Percentiles rank a stretch among this genome's conserved stretches.
These are phyloP conservation scores for Papilio polytes DNA, from an alignment of 1,140 invertebrate genomes.

Conservation along the genomic window DNA sequence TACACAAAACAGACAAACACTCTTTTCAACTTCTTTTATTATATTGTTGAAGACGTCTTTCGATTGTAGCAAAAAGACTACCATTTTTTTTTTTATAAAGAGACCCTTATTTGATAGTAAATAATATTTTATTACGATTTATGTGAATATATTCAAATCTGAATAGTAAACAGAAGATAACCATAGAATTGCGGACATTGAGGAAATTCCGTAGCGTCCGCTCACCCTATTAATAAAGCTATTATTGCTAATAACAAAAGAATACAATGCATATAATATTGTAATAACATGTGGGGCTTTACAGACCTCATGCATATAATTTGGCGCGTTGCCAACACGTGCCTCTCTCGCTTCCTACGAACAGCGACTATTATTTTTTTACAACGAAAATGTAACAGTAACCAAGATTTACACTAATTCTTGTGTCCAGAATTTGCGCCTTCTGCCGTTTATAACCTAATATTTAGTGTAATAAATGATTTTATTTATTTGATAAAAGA, in stretches of 20 bases:
- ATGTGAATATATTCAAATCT: not conserved
- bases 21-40: no score
- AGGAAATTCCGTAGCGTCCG: not conserved
- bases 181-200: not conserved
- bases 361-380: not conserved
- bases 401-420: not conserved
- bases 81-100: no score
- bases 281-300: not conserved
- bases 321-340: not conserved
- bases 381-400: constrained; percentile 6
- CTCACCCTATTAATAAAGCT: not conserved
- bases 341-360: not conserved
- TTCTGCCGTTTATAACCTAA: not conserved
- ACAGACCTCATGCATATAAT: not conserved
- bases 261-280: not conserved
- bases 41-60: no score
- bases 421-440: not conserved
- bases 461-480: no score
- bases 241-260: constrained; percentile 4
- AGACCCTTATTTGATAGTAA: no score
- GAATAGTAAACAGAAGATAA: not conserved
- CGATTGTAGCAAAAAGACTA: no score
- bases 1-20: no score
- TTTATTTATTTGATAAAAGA: no score
- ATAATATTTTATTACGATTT: no score